Percentiles rank a stretch among this genome's conserved stretches.
phyloP scores from a whole-genome alignment of 2,888 invertebrate species.

The Thereva unica region DNA sequence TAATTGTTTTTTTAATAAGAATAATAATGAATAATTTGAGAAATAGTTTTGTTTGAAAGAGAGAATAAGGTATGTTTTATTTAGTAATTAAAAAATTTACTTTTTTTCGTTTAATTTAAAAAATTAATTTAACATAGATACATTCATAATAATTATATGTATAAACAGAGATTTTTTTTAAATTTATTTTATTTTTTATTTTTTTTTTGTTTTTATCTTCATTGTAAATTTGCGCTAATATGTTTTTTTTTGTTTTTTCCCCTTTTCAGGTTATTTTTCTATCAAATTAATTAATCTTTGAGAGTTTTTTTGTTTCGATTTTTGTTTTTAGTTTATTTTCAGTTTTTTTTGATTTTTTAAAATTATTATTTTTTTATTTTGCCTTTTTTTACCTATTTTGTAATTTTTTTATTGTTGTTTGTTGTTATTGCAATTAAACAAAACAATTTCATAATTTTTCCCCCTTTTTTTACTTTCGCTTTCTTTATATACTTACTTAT shows the following conservation, averaged over 20 bases:
- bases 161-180: background rate
- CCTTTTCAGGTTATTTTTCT: conserved; percentile 10
- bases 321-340: conserved; percentile 16
- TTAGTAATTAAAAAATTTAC: conserved; percentile 15
- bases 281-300: conserved; percentile 13
- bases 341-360: background rate
- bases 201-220: background rate
- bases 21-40: conserved; percentile 26
- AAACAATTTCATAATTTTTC: too few species aligned
- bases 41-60: conserved; percentile 7
- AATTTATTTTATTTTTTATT: too few species aligned
- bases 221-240: conserved; percentile 33
- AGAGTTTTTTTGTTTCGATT: conserved; percentile 5
- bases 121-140: conserved; percentile 31
- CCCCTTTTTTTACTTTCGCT: too few species aligned
- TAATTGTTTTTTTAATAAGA: conserved; percentile 21
- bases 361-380: conserved; percentile 15
- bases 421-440: too few species aligned
- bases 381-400: conserved; percentile 15
- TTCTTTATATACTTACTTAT: too few species aligned
- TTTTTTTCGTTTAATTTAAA: background rate
- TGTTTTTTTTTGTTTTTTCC: conserved; percentile 16
- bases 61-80: conserved; percentile 30
- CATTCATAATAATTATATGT: conserved; percentile 32
- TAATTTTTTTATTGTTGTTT: conserved; percentile 1